A percentile compares a stretch with the other conserved stretches of the same genome.
These are phyloP conservation scores for Boulengeromyrus knoepffleri DNA, from an alignment of 2,113 vertebrate species.

Conservation along the genomic window DNA sequence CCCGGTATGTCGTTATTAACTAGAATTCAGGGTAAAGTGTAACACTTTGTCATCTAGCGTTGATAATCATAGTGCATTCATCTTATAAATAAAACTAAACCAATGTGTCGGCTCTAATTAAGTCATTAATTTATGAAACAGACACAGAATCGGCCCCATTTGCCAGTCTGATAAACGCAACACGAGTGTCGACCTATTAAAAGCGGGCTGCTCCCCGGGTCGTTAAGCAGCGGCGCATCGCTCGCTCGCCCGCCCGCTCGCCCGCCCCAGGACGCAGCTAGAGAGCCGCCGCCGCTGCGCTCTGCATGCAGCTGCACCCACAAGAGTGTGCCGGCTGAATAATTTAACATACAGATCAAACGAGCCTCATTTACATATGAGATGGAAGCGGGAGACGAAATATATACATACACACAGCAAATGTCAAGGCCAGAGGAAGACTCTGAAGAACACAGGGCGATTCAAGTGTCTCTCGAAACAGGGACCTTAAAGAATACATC, in stretches of 20 bases:
- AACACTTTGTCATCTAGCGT: neutral
- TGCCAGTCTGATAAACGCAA: neutral
- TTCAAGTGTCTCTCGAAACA: neutral
- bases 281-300: neutral
- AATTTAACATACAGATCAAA: slow-evolving; percentile 6
- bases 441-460: neutral
- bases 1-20: neutral
- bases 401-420: neutral
- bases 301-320: neutral
- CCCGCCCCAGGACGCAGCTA: neutral
- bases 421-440: neutral
- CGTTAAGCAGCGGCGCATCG: neutral
- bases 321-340: neutral
- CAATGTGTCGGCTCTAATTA: neutral
- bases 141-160: neutral
- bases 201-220: neutral
- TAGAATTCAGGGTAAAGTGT: neutral
- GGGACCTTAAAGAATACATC: neutral
- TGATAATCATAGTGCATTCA: neutral
- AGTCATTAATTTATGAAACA: neutral
- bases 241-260: neutral
- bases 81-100: neutral
- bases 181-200: neutral
- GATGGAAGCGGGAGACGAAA: neutral
- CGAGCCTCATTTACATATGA: neutral